Conservation (phyloP, 2,888 invertebrate genomes). For the Monochamus alternatus region DNA sequence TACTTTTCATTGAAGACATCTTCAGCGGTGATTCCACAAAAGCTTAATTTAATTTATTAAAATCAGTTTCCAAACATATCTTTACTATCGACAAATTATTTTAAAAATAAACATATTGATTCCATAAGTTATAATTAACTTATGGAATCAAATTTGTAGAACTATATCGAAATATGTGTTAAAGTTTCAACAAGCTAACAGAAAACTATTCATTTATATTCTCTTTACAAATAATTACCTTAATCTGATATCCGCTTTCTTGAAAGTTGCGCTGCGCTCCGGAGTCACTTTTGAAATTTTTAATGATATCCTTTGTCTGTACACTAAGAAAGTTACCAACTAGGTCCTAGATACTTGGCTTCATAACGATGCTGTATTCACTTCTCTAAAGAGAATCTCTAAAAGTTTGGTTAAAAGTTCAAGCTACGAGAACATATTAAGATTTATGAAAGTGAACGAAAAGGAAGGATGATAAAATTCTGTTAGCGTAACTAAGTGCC, state of each 20-base stretch:
- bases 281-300: neutral
- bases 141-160: too few species aligned
- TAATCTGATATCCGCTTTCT: conserved; percentile 5
- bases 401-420: conserved; percentile 8
- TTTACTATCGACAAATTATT: too few species aligned
- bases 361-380: conserved; percentile 9
- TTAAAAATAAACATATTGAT: too few species aligned
- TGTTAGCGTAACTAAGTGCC: conserved; percentile 1
- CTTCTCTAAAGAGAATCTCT: conserved; percentile 5
- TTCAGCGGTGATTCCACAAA: too few species aligned
- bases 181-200: too few species aligned
- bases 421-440: conserved; percentile 13
- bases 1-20: too few species aligned
- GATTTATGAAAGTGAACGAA: conserved; percentile 1
- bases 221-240: neutral
- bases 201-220: too few species aligned
- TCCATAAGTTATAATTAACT: too few species aligned
- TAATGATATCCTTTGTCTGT: conserved; percentile 10
- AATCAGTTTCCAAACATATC: too few species aligned
- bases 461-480: conserved; percentile 1
- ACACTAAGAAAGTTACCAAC: conserved; percentile 10
- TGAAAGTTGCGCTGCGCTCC: neutral
- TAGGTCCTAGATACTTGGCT: conserved; percentile 5
- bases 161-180: too few species aligned
- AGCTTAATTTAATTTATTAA: too few species aligned